A percentile compares a stretch with the other conserved stretches of the same genome.
These are phyloP conservation scores for Drosophila bifasciata DNA, from an alignment of 1,140 invertebrate species.

Conservation along the genomic window DNA sequence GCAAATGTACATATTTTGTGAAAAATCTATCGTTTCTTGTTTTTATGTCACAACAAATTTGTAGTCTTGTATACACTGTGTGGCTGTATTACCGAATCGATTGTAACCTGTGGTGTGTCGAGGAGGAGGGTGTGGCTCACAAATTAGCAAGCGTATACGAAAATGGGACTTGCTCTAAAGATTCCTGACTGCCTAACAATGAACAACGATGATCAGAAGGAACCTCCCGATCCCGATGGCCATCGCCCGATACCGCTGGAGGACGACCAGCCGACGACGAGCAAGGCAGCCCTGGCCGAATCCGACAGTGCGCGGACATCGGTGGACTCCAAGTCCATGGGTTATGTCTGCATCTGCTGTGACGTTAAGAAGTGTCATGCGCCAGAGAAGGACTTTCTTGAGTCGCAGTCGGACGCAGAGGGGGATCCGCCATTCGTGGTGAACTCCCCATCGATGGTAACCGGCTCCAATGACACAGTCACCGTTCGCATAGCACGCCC, in stretches of 20 bases:
- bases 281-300: neutral
- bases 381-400: constrained; percentile 37
- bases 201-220: neutral
- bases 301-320: constrained; percentile 3
- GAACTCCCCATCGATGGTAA: constrained; percentile 18
- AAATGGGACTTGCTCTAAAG: constrained; percentile 53
- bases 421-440: constrained; percentile 30
- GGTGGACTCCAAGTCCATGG: constrained; percentile 21
- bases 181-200: constrained; percentile 14
- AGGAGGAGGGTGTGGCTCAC: neutral
- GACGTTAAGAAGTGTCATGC: constrained; percentile 39
- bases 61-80: too few relatives aligned
- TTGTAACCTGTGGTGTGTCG: neutral
- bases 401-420: constrained; percentile 30
- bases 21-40: too few relatives aligned
- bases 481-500: constrained; percentile 52
- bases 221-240: neutral
- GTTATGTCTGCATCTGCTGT: constrained; percentile 56
- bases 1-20: too few relatives aligned
- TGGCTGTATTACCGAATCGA: too few relatives aligned
- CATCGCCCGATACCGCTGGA: neutral
- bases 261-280: constrained; percentile 21
- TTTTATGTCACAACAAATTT: too few relatives aligned
- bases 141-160: constrained; percentile 12
- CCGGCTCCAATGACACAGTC: constrained; percentile 39